These are phyloP conservation scores for Busseola fusca DNA, from an alignment of 2,888 invertebrate species.

Conservation along the genomic window DNA sequence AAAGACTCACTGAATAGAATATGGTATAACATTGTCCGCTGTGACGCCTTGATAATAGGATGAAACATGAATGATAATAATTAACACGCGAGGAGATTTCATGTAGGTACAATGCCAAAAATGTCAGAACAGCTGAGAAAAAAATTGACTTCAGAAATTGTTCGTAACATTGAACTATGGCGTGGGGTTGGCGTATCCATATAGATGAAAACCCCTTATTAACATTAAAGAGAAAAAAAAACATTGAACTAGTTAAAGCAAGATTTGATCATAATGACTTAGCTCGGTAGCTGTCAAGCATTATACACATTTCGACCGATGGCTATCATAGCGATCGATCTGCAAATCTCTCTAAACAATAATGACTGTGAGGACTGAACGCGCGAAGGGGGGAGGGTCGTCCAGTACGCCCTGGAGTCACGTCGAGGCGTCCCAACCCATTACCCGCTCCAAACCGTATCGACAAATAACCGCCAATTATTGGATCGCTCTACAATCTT, in stretches of 20 bases:
- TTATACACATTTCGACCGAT: constrained; percentile 47
- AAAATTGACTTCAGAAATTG: constrained; percentile 26
- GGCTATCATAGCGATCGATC: constrained; percentile 64
- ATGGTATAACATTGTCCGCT: constrained; percentile 55
- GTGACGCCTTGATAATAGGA: constrained; percentile 52
- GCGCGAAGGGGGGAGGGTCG: constrained; percentile 53
- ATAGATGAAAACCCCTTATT: too few relatives aligned
- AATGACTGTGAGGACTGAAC: constrained; percentile 64
- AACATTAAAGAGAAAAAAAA: too few relatives aligned
- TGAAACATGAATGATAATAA: constrained; percentile 54
- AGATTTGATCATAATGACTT: constrained; percentile 55
- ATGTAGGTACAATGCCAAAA: constrained; percentile 43
- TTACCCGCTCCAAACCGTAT: constrained; percentile 89
- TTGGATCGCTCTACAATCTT: constrained; percentile 89
- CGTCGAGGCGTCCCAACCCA: constrained; percentile 86
- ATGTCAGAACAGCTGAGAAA: constrained; percentile 34
- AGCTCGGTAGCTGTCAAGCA: constrained; percentile 51
- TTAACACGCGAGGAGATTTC: constrained; percentile 30
- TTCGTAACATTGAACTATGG: constrained; percentile 19
- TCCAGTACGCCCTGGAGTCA: constrained; percentile 76
- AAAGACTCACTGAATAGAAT: constrained; percentile 62
- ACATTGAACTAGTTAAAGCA: constrained; percentile 27
- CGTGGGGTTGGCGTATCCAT: too few relatives aligned
- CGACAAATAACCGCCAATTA: constrained; percentile 89
- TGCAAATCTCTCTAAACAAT: constrained; percentile 80